Conservation (phyloP, 1,140 invertebrate species). For the Brachionus calyciflorus region DNA sequence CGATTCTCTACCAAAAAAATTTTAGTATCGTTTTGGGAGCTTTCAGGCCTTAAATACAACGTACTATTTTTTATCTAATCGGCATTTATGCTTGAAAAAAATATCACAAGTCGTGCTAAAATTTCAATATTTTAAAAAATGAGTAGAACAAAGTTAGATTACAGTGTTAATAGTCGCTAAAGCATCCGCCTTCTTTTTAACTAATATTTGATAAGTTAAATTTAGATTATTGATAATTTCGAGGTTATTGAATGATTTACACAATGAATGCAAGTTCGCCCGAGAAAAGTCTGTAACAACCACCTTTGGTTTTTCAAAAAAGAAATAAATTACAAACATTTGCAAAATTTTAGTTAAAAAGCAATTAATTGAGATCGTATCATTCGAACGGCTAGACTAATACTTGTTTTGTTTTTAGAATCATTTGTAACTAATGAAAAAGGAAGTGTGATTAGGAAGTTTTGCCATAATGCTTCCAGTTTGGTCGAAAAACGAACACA, state of each 20-base stretch:
- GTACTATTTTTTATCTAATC: neutral
- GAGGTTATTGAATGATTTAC: neutral
- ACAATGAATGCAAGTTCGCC: conserved; percentile 21
- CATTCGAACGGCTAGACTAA: neutral
- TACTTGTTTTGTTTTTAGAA: neutral
- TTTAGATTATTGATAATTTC: conserved; percentile 33
- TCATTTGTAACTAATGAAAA: conserved; percentile 7
- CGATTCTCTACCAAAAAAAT: conserved; percentile 4
- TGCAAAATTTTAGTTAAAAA: neutral
- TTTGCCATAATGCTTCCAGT: neutral
- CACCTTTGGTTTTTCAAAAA: no score
- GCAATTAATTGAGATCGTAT: neutral
- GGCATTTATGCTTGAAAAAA: neutral
- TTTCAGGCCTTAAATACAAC: neutral
- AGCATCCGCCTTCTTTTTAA: neutral
- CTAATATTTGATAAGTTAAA: neutral
- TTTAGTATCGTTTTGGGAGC: neutral
- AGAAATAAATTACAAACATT: neutral
- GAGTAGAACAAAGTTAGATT: conserved; percentile 3
- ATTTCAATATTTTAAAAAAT: conserved; percentile 5
- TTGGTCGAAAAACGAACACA: neutral
- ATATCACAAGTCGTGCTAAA: neutral
- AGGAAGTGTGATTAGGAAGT: neutral
- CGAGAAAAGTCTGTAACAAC: no score
- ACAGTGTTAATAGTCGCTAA: neutral